Base-by-base conservation (phyloP, 2,113 vertebrate species). In the Nematolebias whitei region DNA sequence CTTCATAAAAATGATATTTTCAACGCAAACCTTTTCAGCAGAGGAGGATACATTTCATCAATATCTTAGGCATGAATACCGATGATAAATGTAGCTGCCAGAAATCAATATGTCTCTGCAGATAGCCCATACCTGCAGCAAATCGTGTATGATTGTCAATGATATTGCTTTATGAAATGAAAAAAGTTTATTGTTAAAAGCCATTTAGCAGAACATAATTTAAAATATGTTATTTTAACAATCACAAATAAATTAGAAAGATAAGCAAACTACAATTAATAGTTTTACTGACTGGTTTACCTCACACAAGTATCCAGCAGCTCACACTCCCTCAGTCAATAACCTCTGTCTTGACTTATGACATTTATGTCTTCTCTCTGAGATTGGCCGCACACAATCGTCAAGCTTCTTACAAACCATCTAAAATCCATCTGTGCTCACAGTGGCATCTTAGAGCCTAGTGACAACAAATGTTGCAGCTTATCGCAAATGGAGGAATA, bases 1-100 rank as follows among this genome's bases (percentile, higher is more conserved):
- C 91, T 92, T 92, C 86, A 80, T 87, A 83, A 83, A 90, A 90
- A 89, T 82, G 41, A 74, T 70, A 89, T 91, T 90, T 87, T 80
- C 83, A 90, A 91, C 89, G 89, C 90, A 91, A 91, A 91, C 90
- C 82, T 78, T 71, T 61, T 48, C 29, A 38, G 74, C 71, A 73
- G 63, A 56, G 18, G 41, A 72, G 62, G 44, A 57, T 66, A 79
- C 87, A 78, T 74, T 64, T 90, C 69, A 85, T 91, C 87, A 89
- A 91, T 89, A 90, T 73, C 60, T 80, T 76, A 75, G 78, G 49
- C 82, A 85, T 86, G 83, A 87, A 88, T 86, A 69, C 63, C 74
- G 84, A 87, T 90, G 84, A 89, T 80, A 70, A 86, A 87, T 82
- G 74, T 50, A 29, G 80, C 79, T 79, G 79, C 57, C 65, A 47